Conservation (phyloP, 2,888 invertebrate species). For the Drosophila atripex region DNA sequence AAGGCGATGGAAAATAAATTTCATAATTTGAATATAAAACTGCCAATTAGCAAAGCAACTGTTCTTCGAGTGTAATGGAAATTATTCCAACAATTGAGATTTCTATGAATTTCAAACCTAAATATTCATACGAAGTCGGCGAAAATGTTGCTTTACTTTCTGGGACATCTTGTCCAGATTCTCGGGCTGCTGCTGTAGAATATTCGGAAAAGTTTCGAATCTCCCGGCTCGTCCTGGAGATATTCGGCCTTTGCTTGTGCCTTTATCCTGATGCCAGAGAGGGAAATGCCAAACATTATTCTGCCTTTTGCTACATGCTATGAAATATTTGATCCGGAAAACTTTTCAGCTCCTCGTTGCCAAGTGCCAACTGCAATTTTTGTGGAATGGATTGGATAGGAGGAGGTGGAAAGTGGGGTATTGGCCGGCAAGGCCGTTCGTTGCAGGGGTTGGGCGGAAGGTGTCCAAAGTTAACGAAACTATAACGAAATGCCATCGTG, state of each 20-base stretch:
- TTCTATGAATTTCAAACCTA: not conserved
- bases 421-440: too few species aligned
- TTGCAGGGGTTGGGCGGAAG: not conserved
- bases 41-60: too few species aligned
- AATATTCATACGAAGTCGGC: not conserved
- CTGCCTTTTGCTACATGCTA: slow-evolving; percentile 6
- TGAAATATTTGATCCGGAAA: slow-evolving; percentile 15
- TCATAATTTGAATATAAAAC: too few species aligned
- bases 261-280: not conserved
- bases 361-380: slow-evolving; percentile 25
- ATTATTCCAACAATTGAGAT: not conserved
- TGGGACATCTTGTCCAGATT: not conserved
- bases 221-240: slow-evolving; percentile 1
- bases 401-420: not conserved
- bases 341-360: slow-evolving; percentile 12
- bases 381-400: not conserved
- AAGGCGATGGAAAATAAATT: too few species aligned
- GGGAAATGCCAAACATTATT: slow-evolving; percentile 20
- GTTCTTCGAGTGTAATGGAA: too few species aligned
- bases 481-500: slow-evolving; percentile 11
- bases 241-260: not conserved
- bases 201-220: not conserved
- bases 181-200: not conserved
- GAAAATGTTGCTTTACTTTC: not conserved
- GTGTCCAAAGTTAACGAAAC: not conserved